phyloP scores from a whole-genome alignment of 2,797 vertebrate species.

The Anguilla marmorata region DNA sequence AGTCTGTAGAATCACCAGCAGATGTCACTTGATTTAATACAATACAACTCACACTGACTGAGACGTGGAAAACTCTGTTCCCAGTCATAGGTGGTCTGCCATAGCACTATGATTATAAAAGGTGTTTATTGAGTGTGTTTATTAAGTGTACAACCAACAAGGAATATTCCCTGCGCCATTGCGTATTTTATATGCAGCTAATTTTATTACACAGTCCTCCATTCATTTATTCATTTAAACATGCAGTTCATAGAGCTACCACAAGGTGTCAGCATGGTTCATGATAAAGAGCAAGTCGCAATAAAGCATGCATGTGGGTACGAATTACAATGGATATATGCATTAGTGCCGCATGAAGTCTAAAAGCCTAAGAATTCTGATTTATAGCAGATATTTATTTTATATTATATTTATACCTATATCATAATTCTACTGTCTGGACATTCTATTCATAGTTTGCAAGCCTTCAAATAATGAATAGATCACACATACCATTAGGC shows the following conservation, averaged over 20 bases:
- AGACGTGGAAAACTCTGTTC: neutral
- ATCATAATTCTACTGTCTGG: neutral
- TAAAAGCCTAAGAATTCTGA: neutral
- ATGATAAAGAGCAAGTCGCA: neutral
- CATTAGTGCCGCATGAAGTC: neutral
- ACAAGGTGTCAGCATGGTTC: slow-evolving; percentile 51
- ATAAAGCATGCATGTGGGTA: neutral
- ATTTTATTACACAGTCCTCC: neutral
- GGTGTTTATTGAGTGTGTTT: neutral
- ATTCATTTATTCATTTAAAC: neutral
- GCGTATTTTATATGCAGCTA: neutral
- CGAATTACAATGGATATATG: too few relatives aligned
- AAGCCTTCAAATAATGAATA: neutral
- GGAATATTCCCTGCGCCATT: neutral
- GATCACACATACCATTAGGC: neutral
- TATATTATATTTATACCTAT: neutral
- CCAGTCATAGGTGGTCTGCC: neutral
- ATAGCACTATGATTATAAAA: neutral
- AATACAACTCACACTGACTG: neutral
- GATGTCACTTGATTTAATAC: slow-evolving; percentile 55
- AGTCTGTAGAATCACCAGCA: slow-evolving; percentile 56
- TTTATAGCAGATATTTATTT: neutral
- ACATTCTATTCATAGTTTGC: neutral
- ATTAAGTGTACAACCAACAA: neutral
- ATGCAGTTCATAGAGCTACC: neutral